Evolutionary conservation across 2,113 vertebrate species (phyloP).

Genomic region (Oreochromis aureus): DNA sequence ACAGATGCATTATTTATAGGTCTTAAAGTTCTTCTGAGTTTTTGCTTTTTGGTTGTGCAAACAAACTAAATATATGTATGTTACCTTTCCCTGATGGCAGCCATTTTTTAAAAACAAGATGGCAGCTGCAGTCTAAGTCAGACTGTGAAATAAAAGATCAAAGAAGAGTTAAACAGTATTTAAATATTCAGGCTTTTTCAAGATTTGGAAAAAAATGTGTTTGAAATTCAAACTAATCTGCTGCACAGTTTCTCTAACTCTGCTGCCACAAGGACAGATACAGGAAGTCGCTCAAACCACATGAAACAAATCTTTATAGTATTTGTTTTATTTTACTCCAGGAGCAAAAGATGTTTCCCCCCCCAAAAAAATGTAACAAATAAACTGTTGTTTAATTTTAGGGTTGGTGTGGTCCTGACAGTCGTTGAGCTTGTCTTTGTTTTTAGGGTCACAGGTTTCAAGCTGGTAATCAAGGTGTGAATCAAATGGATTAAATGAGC

Average conservation of each 20-base stretch:
- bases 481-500: background rate
- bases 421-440: background rate
- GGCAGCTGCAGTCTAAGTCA: background rate
- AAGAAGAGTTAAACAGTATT: background rate
- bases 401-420: background rate
- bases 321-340: no score
- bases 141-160: background rate
- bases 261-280: background rate
- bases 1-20: no score
- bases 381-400: background rate
- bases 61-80: no score
- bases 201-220: background rate
- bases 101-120: background rate
- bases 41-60: no score
- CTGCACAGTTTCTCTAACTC: background rate
- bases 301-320: background rate
- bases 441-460: background rate
- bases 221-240: background rate
- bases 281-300: rapidly evolving
- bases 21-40: no score
- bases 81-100: background rate
- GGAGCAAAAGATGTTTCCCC: no score
- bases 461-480: background rate
- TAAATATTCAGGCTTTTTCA: background rate
- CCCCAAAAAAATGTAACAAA: no score